These are phyloP conservation scores for Onychomys arenicola DNA, from an alignment of 2,797 vertebrate genomes.

Conservation along the genomic window DNA sequence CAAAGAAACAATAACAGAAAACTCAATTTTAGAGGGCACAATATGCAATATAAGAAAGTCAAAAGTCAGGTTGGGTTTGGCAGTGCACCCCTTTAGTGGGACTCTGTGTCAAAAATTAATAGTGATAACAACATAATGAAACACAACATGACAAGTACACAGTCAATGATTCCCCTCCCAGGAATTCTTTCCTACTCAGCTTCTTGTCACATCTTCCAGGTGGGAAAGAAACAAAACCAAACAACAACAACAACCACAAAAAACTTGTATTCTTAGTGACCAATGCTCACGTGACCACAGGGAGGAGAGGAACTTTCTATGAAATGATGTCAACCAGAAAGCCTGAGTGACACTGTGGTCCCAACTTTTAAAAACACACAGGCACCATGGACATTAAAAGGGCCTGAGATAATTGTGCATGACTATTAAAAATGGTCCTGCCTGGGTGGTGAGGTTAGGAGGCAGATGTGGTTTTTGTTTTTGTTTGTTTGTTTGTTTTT, in stretches of 20 bases:
- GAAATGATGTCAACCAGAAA: conserved; percentile 34
- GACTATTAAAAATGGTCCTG: conserved; percentile 29
- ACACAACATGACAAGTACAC: neutral
- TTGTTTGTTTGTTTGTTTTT: neutral
- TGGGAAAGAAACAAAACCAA: neutral
- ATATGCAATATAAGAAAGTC: neutral
- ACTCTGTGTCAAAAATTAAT: neutral
- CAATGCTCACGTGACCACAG: neutral
- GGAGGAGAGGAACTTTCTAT: neutral
- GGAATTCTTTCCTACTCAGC: conserved; percentile 17
- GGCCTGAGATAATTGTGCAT: neutral
- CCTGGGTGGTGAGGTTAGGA: neutral
- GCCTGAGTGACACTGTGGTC: neutral
- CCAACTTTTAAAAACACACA: conserved; percentile 4
- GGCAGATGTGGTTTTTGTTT: neutral
- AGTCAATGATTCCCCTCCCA: neutral
- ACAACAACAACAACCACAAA: neutral
- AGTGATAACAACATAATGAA: neutral
- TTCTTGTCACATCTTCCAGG: neutral
- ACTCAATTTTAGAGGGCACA: neutral
- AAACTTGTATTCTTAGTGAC: neutral
- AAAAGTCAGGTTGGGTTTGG: neutral
- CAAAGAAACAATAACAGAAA: neutral
- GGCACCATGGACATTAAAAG: neutral
- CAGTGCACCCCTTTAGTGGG: neutral